Base-by-base conservation (phyloP, 2,113 vertebrate genomes). In the Tringa solitaria region DNA sequence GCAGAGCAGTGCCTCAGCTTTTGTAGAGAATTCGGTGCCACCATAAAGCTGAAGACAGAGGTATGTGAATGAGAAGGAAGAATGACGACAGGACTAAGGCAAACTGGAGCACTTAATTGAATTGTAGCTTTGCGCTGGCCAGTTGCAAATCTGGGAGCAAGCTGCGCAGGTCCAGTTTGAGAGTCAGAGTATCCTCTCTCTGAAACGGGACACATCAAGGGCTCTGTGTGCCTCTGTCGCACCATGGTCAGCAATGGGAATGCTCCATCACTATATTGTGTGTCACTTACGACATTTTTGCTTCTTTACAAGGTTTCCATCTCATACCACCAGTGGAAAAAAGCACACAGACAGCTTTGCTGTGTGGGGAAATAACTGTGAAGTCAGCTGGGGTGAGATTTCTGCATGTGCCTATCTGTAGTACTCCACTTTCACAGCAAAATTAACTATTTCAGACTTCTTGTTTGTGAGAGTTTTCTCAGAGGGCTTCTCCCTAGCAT, bases 141-240 rank as follows among this genome's bases (percentile, higher is more conserved):
- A 19, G 35, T 14, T 76, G 80, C 72, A 86, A 78, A 69, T 12
- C 4, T 8, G 37, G 50, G 50, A 78, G 64, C 24, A 56, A 89
- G 35, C 19, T 27, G 41, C 41, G 19, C 3, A 17, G 21, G 17
- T 14, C 0, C 0, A 33, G 43, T 33, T 26, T 73, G 65, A 39
- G 35, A 37, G 21, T 39, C 69, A 53, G 45, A 77, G 30, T 5
- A 50, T 51, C 70, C 45, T 72, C 12, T 45, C 27, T 23, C 20
- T 2, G 0, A 43, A 53, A 5, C 41, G 0, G 4, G 35, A 26
- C 16, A 12, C 4, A 0, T 5, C 0, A 27, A 73, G 75, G 32
- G 6, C 13, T 21, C 56, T 37, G 41, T 0, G 0, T 27, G 32
- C n/a, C 37, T 78, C 37, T 64, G 32, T 48, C 72, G 33, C 37